Conservation (phyloP, 2,888 invertebrate species). For the Noctua pronuba region DNA sequence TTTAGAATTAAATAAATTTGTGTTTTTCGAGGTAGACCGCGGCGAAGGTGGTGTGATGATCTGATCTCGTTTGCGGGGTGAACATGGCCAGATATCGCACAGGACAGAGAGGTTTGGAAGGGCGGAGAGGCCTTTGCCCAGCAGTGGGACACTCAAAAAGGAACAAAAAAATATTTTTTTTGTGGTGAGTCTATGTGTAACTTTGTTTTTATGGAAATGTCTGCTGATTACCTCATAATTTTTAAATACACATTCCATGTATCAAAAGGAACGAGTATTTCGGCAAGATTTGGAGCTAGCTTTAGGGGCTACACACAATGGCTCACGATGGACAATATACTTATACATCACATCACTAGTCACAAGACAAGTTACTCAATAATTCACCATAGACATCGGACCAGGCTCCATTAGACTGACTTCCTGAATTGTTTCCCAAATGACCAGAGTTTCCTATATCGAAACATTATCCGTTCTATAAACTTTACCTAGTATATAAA, state of each 20-base stretch:
- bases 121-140: too few species aligned
- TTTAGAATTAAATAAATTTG: too few species aligned
- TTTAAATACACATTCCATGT: neutral
- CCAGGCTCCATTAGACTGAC: constrained; percentile 6
- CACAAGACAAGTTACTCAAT: constrained; percentile 5
- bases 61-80: too few species aligned
- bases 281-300: neutral
- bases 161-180: too few species aligned
- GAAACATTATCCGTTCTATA: neutral
- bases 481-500: neutral
- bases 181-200: neutral
- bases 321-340: neutral
- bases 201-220: neutral
- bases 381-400: constrained; percentile 8
- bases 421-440: constrained; percentile 9
- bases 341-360: too few species aligned
- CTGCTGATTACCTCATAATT: neutral
- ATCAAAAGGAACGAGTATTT: neutral
- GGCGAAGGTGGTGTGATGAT: too few species aligned
- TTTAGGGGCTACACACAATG: neutral
- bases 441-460: neutral
- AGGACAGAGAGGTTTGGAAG: too few species aligned
- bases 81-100: too few species aligned
- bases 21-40: too few species aligned
- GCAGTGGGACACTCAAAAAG: too few species aligned